Evolutionary conservation across 1,140 invertebrate species (phyloP).

Genomic region (Drosophila kanapiae): DNA sequence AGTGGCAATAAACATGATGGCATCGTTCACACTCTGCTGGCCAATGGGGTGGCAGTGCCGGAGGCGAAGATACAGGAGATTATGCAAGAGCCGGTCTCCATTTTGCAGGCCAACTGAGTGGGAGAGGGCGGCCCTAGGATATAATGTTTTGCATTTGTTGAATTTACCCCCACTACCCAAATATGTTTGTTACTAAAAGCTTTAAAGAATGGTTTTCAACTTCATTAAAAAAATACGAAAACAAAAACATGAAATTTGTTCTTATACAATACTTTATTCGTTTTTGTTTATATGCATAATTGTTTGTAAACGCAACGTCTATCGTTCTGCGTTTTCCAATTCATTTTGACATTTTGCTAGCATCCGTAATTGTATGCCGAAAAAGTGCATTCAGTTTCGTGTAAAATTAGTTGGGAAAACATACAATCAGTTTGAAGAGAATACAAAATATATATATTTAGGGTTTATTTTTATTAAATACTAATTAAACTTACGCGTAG

Average conservation of each 20-base stretch:
- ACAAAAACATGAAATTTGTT: conserved; percentile 13
- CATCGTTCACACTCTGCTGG: conserved; percentile 75
- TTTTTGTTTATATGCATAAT: conserved; percentile 77
- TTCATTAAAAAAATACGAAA: conserved; percentile 5
- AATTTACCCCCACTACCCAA: conserved; percentile 7
- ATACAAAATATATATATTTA: conserved; percentile 31
- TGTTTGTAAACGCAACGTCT: conserved; percentile 71
- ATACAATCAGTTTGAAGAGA: conserved; percentile 30
- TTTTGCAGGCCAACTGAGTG: conserved; percentile 66
- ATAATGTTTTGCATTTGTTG: conserved; percentile 52
- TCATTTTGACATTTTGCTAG: conserved; percentile 77
- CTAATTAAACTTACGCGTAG: conserved; percentile 44
- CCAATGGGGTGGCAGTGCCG: conserved; percentile 72
- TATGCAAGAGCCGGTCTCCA: conserved; percentile 81
- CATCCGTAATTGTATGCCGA: conserved; percentile 57
- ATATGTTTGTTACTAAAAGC: conserved; percentile 45
- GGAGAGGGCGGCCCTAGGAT: not conserved
- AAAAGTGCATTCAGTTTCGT: conserved; percentile 62
- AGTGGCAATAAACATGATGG: conserved; percentile 84
- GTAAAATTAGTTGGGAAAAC: conserved; percentile 52
- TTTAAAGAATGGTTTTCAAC: conserved; percentile 12
- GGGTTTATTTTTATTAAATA: conserved; percentile 17
- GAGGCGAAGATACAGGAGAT: conserved; percentile 83
- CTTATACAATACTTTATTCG: conserved; percentile 79
- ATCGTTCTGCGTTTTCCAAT: conserved; percentile 63